Base-by-base conservation (phyloP, 2,113 vertebrate species). In the Ahaetulla prasina region DNA sequence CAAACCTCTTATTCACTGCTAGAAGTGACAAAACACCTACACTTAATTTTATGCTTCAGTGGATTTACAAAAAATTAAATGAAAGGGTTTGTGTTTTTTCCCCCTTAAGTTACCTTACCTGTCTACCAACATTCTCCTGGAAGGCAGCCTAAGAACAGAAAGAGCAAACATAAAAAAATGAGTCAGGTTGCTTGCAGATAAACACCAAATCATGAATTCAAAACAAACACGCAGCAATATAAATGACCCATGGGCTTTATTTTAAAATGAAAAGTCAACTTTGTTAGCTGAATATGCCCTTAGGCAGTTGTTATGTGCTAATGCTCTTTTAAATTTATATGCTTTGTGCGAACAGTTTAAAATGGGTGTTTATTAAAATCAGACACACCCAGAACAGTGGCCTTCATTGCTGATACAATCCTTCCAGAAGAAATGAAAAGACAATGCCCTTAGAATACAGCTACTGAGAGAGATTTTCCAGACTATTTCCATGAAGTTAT, bases 71-170 rank as follows among this genome's bases (percentile, higher is more conserved):
- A 93, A 96, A 95, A 95, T 92, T 89, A 94, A 85, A 91, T 94
- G 95, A 96, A 97, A 89, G 94, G 96, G 95, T 95, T 84, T 90
- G 57, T 92, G 55, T 93, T 80, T 92, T 90, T 89, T 88, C 90
- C 2, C 2, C 23, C 8, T 87, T 60, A 91, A 97, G 97, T 94
- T 85, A 96, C 95, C 95, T 84, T 98, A 99, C 99, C 99, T 99
- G 99, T 98, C 99, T 98, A 96, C 99, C 99, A 94, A 99, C 99
- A 97, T 99, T 99, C 98, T 99, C 99, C 97, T 99, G 99, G 98
- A 99, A 99, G 96, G 99, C 99, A 95, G 99, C 99, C 99, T 99
- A 94, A 92, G 97, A 97, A 90, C 91, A 97, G 88, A 96, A 89
- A 97, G 96, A 97, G 94, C 96, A 98, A 96, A 97, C 95, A 98